Conservation (phyloP, 1,140 invertebrate genomes). For the Daktulosphaira vitifoliae region DNA sequence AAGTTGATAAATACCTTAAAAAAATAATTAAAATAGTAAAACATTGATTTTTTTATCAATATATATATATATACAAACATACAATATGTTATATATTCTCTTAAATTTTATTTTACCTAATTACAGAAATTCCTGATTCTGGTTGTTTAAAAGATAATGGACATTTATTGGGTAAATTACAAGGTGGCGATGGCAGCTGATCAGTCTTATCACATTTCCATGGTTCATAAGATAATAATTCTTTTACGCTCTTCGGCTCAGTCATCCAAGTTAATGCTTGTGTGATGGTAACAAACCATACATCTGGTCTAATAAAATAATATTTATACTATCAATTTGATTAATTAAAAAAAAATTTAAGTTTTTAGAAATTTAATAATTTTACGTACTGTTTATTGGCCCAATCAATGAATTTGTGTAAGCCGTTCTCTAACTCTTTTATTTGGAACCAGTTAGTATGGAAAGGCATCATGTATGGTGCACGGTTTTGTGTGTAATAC, state of each 20-base stretch:
- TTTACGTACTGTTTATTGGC: slow-evolving; percentile 44
- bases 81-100: background rate
- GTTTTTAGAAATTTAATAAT: background rate
- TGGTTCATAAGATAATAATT: slow-evolving; percentile 62
- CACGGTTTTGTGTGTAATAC: slow-evolving; percentile 76
- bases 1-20: slow-evolving; percentile 74
- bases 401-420: slow-evolving; percentile 82
- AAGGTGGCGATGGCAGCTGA: slow-evolving; percentile 58
- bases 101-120: slow-evolving; percentile 46
- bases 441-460: slow-evolving; percentile 93
- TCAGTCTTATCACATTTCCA: slow-evolving; percentile 72
- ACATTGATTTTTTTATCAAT: background rate
- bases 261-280: slow-evolving; percentile 86
- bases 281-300: slow-evolving; percentile 84
- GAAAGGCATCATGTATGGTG: slow-evolving; percentile 89
- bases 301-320: slow-evolving; percentile 58
- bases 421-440: slow-evolving; percentile 69
- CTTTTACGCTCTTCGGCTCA: slow-evolving; percentile 63
- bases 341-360: too few relatives aligned
- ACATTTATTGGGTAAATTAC: slow-evolving; percentile 76
- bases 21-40: background rate
- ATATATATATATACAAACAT: too few relatives aligned
- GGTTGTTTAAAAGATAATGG: slow-evolving; percentile 67
- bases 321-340: background rate
- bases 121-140: slow-evolving; percentile 65